Evolutionary conservation across 2,888 invertebrate species (phyloP), one percentile per base, ranked within the genome.

Genomic region (Drosophila quinaria): DNA sequence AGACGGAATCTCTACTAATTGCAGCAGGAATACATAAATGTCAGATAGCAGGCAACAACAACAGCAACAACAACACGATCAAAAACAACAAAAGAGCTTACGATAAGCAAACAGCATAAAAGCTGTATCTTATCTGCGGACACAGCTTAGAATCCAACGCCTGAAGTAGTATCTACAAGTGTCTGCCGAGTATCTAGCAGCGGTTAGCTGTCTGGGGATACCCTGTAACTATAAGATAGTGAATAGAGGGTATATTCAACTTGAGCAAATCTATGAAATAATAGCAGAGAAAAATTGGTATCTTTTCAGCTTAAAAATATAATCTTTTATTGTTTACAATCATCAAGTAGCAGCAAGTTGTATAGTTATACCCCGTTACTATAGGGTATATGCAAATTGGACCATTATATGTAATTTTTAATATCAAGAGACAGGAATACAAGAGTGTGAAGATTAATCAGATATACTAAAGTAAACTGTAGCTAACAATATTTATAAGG

Each of bases 101-200:
- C 47, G 78, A 78, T 80, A 77, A 80, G 63, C 50, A 55, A 42
- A 71, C 59, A 64, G 19, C 50, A 50, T 33, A 47, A 56, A 76
- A 62, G 22, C 41, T 60, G 42, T 76, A 62, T 80, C 81, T 78
- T 78, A 77, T 80, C 80, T 72, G 49, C 60, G 49, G 42, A 60
- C 42, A 52, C 55, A 41, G 87, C 62, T 70, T 76, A 85, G 82
- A 85, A 85, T 73, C 42, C 58, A 52, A 46, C 39, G 64, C 42
- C 60, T 50, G 35, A 49, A 44, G 50, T 37, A 44, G 44, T 58
- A 64, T 62, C 58, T 63, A 19, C 66, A 42, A 51, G 35, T 52
- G 51, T 35, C 52, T 63, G 49, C 25, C 13, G 9, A 33, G 67
- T 64, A 56, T 73, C 70, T 68, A 47, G 49, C 56, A 52, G 60